phyloP scores from a whole-genome alignment of 2,888 invertebrate species.

The Cheiracanthium punctorium region DNA sequence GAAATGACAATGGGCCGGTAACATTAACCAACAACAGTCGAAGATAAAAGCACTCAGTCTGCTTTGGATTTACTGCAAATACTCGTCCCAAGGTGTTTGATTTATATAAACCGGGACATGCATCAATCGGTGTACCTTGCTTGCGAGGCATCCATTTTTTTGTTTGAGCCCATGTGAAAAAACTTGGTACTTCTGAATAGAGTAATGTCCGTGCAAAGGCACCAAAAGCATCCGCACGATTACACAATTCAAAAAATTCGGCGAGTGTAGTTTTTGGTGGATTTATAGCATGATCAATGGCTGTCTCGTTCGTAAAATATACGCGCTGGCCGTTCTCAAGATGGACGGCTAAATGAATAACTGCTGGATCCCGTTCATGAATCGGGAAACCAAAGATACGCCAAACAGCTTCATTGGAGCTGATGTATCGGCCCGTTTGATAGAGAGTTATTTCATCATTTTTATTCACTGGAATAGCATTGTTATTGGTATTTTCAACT shows the following conservation, averaged over 20 bases:
- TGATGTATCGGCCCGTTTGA: constrained; percentile 12
- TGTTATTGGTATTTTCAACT: too few species aligned
- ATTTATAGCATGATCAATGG: not conserved
- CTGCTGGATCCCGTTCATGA: constrained; percentile 39
- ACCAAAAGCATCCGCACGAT: constrained; percentile 41
- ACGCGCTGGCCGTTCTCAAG: constrained; percentile 65
- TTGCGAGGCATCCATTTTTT: constrained; percentile 59
- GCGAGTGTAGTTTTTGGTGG: not conserved
- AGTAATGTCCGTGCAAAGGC: constrained; percentile 37
- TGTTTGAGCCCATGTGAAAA: not conserved
- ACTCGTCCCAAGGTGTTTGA: not conserved
- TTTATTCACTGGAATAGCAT: too few species aligned
- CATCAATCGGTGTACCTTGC: constrained; percentile 24
- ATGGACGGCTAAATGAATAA: constrained; percentile 28
- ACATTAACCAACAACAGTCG: constrained; percentile 12
- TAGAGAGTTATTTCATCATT: too few species aligned
- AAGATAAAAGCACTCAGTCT: constrained; percentile 18
- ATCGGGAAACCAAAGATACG: constrained; percentile 32
- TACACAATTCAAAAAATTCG: not conserved
- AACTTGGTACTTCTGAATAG: not conserved
- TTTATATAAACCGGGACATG: not conserved
- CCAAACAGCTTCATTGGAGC: constrained; percentile 39
- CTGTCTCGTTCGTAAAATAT: not conserved
- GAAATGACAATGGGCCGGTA: constrained; percentile 7
- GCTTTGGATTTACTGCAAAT: not conserved